Percentiles rank a stretch among this genome's conserved stretches.
Evolutionary conservation across 2,797 vertebrate species (phyloP).

Genomic region (Phoeniculus purpureus): DNA sequence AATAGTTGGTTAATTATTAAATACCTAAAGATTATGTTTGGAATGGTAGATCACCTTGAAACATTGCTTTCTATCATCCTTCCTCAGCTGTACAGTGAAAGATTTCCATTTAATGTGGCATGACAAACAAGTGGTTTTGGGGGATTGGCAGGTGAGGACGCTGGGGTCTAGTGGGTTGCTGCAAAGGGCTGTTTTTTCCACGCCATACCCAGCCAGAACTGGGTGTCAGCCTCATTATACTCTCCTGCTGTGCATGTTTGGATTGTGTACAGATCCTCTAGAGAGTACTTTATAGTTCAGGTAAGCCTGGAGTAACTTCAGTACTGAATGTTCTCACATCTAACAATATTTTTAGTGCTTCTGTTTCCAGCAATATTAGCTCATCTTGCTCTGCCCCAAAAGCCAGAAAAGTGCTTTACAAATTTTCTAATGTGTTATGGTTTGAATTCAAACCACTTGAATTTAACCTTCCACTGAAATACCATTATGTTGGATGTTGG

Average conservation of each 20-base stretch:
- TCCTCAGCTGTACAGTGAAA: constrained; percentile 8
- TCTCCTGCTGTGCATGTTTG: not conserved
- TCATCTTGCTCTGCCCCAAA: not conserved
- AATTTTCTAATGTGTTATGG: not conserved
- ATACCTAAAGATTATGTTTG: constrained; percentile 46
- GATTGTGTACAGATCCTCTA: not conserved
- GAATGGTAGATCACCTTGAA: constrained; percentile 59
- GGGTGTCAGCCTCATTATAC: not conserved
- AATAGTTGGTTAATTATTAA: constrained; percentile 66
- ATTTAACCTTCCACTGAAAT: not conserved
- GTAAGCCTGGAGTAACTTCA: not conserved
- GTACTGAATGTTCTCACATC: not conserved
- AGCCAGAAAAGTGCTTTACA: not conserved
- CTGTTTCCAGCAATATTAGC: not conserved
- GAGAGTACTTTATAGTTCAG: not conserved
- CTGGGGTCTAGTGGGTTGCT: not conserved
- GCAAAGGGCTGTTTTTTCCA: not conserved
- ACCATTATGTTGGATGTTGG: not conserved
- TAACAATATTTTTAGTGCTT: not conserved
- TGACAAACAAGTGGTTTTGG: not conserved
- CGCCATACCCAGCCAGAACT: not conserved
- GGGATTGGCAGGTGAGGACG: not conserved
- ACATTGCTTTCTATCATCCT: constrained; percentile 29
- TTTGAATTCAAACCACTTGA: too few relatives aligned
- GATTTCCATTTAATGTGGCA: constrained; percentile 15